These are phyloP conservation scores for Maccullochella peelii DNA, from an alignment of 2,113 vertebrate genomes.

Conservation along the genomic window DNA sequence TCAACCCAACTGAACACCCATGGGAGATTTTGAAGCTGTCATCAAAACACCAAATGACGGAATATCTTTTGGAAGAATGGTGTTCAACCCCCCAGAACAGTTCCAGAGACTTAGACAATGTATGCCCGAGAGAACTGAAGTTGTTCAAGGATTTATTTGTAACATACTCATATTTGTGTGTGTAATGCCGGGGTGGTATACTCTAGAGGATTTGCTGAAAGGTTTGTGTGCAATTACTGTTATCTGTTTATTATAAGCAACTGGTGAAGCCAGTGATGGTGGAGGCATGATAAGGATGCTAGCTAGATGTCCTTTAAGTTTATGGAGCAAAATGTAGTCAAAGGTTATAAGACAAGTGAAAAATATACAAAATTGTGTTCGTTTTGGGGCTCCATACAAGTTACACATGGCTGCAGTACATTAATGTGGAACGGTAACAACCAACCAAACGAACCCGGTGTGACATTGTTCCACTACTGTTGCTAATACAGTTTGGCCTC, in stretches of 20 bases:
- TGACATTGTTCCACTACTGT: too few relatives aligned
- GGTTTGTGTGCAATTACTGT: neutral
- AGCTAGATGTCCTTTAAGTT: too few relatives aligned
- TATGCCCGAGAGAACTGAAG: neutral
- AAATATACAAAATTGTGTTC: neutral
- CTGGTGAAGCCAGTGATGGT: too few relatives aligned
- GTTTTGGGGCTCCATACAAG: neutral
- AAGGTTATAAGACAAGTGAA: neutral
- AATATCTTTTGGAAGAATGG: neutral
- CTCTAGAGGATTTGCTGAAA: neutral
- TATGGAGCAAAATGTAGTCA: too few relatives aligned
- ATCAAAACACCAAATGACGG: neutral
- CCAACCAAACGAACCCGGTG: too few relatives aligned
- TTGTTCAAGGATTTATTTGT: neutral
- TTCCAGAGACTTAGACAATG: neutral
- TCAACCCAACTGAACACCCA: neutral
- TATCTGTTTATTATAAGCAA: neutral
- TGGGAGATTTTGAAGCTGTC: neutral
- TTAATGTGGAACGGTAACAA: too few relatives aligned
- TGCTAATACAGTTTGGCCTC: neutral
- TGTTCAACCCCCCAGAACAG: neutral
- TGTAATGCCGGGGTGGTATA: neutral
- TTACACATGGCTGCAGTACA: neutral
- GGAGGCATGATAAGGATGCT: neutral
- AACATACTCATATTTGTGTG: neutral